Evolutionary conservation across 64 coral and sea anemone genomes (phyloP).

Genomic region (Exaiptasia diaphana): DNA sequence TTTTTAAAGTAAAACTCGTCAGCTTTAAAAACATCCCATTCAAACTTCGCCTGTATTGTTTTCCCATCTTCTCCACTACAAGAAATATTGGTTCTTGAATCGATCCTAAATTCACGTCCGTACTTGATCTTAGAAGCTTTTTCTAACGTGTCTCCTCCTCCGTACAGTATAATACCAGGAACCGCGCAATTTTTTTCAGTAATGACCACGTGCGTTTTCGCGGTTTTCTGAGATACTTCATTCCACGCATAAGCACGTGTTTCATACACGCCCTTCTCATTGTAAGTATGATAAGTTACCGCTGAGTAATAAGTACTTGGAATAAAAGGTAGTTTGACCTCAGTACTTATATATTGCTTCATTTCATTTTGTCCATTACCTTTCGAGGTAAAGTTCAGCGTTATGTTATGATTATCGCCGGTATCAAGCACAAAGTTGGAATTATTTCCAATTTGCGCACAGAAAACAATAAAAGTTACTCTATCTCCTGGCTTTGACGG

Average conservation of each 20-base stretch:
- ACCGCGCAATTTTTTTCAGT: slow-evolving; percentile 41
- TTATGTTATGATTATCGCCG: slow-evolving; percentile 27
- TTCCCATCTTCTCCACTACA: slow-evolving; percentile 32
- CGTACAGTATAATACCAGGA: slow-evolving; percentile 25
- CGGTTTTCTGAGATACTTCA: slow-evolving; percentile 35
- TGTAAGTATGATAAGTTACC: slow-evolving; percentile 33
- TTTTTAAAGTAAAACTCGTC: slow-evolving; percentile 26
- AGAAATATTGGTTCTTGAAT: slow-evolving; percentile 29
- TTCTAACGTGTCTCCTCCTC: slow-evolving; percentile 33
- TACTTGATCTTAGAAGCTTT: slow-evolving; percentile 7
- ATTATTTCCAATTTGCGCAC: slow-evolving; percentile 50
- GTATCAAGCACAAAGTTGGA: slow-evolving; percentile 54
- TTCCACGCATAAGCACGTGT: slow-evolving; percentile 56
- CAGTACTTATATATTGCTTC: slow-evolving; percentile 1
- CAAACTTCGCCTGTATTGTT: slow-evolving; percentile 14
- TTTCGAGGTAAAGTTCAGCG: background rate
- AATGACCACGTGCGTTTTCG: slow-evolving; percentile 37
- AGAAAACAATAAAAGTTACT: slow-evolving; percentile 70
- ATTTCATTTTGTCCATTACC: background rate
- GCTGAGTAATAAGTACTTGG: slow-evolving; percentile 1
- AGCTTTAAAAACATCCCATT: slow-evolving; percentile 51
- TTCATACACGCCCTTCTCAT: background rate
- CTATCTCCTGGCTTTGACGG: slow-evolving; percentile 25
- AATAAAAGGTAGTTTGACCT: slow-evolving; percentile 50
- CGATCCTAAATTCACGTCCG: slow-evolving; percentile 49